These are phyloP conservation scores for Drosophila navojoa DNA, from an alignment of 1,140 invertebrate genomes.

Conservation along the genomic window DNA sequence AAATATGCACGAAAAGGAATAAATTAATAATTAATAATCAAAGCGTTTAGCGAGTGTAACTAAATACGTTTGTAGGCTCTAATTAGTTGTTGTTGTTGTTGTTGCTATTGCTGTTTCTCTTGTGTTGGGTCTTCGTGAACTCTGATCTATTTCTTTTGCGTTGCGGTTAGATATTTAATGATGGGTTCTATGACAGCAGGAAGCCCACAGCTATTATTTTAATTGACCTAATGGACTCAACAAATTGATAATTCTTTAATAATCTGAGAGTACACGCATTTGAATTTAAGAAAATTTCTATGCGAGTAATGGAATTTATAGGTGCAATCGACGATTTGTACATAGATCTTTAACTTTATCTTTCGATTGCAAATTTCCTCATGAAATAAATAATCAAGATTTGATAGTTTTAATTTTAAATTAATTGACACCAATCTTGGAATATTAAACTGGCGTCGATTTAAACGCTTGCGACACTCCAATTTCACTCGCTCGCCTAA, in stretches of 20 bases:
- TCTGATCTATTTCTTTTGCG: conserved; percentile 28
- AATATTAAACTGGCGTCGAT: too few relatives aligned
- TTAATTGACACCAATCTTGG: too few relatives aligned
- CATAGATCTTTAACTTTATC: too few relatives aligned
- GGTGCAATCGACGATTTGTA: too few relatives aligned
- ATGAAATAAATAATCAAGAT: too few relatives aligned
- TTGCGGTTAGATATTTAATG: conserved; percentile 51
- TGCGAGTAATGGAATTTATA: too few relatives aligned
- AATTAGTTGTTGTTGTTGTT: conserved; percentile 29
- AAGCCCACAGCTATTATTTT: conserved; percentile 68
- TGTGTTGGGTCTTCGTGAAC: conserved; percentile 18
- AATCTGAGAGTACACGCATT: conserved; percentile 29
- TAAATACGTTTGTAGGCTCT: conserved; percentile 51
- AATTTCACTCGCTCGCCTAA: conserved; percentile 17
- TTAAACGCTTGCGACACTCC: too few relatives aligned
- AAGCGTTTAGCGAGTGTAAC: conserved; percentile 61
- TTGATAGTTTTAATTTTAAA: too few relatives aligned
- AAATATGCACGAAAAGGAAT: conserved; percentile 34
- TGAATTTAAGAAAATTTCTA: background rate
- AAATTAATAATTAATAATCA: conserved; percentile 64
- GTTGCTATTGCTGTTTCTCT: background rate
- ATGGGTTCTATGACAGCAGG: conserved; percentile 65
- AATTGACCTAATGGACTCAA: conserved; percentile 72
- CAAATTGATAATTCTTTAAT: conserved; percentile 7
- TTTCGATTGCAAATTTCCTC: too few relatives aligned